Evolutionary conservation across 92 coral and sea anemone species (phyloP).

Genomic region (Paramuricea clavata): DNA sequence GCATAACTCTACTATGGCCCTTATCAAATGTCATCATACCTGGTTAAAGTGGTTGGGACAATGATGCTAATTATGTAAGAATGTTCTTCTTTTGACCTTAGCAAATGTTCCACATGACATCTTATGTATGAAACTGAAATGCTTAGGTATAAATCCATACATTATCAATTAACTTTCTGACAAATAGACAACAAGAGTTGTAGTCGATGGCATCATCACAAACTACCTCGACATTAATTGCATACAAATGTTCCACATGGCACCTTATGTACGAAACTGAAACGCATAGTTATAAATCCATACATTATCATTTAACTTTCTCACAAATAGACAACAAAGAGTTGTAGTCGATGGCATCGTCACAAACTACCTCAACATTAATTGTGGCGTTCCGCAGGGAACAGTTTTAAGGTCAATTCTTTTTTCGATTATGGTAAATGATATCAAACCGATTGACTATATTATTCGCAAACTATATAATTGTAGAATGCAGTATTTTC

Average conservation of each 20-base stretch:
- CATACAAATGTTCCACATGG: too few species aligned
- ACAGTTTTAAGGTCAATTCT: neutral
- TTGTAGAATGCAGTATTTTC: too few species aligned
- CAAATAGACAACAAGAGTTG: too few species aligned
- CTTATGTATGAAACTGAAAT: conserved; percentile 16
- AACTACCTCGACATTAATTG: too few species aligned
- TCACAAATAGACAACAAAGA: conserved; percentile 46
- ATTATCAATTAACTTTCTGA: conserved; percentile 52
- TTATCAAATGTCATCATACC: conserved; percentile 42
- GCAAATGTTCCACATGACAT: conserved; percentile 42
- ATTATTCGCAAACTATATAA: too few species aligned
- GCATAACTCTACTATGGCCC: conserved; percentile 58
- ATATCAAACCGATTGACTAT: too few species aligned
- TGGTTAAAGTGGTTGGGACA: conserved; percentile 50
- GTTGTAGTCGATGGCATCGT: conserved; percentile 51
- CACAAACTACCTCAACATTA: neutral
- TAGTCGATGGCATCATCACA: too few species aligned
- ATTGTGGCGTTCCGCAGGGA: neutral
- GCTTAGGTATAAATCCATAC: conserved; percentile 36
- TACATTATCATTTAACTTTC: conserved; percentile 52
- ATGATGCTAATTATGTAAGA: conserved; percentile 37
- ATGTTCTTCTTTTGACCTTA: conserved; percentile 41
- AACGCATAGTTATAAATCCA: too few species aligned
- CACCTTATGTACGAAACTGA: too few species aligned
- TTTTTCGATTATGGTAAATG: neutral